Conservation (phyloP, 2,888 invertebrate genomes). For the Meliscaeva auricollis region DNA sequence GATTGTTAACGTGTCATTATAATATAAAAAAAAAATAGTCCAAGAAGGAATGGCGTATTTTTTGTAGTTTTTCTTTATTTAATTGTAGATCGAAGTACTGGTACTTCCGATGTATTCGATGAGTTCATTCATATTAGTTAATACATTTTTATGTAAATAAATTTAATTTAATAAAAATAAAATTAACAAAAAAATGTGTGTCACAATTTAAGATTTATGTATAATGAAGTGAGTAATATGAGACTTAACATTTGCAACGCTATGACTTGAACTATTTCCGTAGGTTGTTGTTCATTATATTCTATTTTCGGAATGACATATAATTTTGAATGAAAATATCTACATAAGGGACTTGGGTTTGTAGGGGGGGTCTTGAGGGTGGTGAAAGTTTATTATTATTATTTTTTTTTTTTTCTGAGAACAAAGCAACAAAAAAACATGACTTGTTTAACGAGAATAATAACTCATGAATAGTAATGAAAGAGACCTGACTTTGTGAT, state of each 20-base stretch:
- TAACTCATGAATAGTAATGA: not conserved
- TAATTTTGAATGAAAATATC: constrained; percentile 6
- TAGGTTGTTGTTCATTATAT: not conserved
- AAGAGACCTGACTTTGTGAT: not conserved
- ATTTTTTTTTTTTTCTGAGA: not conserved
- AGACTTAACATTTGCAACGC: not conserved
- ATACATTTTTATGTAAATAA: too few species aligned
- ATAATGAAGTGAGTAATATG: too few species aligned
- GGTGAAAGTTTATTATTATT: not conserved
- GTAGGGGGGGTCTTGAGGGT: not conserved
- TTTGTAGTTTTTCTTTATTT: too few species aligned
- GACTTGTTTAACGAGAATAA: constrained; percentile 10
- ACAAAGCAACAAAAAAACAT: not conserved
- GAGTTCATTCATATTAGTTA: too few species aligned
- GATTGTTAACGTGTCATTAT: constrained; percentile 1
- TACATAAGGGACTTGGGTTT: not conserved
- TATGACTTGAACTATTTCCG: not conserved
- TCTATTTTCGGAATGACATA: not conserved
- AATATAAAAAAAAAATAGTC: not conserved
- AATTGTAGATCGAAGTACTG: too few species aligned
- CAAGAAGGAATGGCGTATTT: not conserved
- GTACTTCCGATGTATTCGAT: too few species aligned
- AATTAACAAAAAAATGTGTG: too few species aligned
- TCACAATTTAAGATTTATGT: too few species aligned
- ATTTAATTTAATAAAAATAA: not conserved